These are phyloP conservation scores for Protophormia terraenovae DNA, from an alignment of 2,888 invertebrate genomes.

Conservation along the genomic window DNA sequence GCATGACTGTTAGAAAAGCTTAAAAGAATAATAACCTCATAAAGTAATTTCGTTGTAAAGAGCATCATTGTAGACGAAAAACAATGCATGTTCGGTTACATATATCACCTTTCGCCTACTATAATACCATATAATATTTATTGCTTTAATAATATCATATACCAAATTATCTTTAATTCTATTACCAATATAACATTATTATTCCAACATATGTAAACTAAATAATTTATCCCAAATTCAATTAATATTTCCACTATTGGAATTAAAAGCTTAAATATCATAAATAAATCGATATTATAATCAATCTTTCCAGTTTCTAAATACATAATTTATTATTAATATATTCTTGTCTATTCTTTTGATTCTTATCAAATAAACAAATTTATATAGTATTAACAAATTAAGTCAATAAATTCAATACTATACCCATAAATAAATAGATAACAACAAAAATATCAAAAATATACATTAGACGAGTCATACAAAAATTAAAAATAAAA, in stretches of 20 bases:
- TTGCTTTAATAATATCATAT: too few relatives aligned
- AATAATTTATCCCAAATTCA: background rate
- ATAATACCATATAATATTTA: too few relatives aligned
- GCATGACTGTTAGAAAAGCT: too few relatives aligned
- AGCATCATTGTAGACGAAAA: too few relatives aligned
- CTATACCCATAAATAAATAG: background rate
- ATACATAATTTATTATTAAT: background rate
- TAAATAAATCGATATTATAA: background rate
- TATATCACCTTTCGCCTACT: too few relatives aligned
- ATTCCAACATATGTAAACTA: background rate
- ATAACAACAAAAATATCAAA: constrained; percentile 4
- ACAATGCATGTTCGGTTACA: too few relatives aligned
- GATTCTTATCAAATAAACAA: constrained; percentile 11
- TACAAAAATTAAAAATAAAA: background rate
- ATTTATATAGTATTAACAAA: constrained; percentile 37
- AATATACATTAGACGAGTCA: background rate
- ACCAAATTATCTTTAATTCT: background rate
- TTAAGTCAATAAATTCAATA: constrained; percentile 46
- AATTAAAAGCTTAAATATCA: background rate
- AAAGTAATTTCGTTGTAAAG: too few relatives aligned
- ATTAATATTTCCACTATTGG: background rate
- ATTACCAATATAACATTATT: background rate
- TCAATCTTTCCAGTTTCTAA: background rate
- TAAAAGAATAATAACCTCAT: too few relatives aligned
- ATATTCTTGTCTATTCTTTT: too few relatives aligned